Evolutionary conservation across 2,797 vertebrate species (phyloP).

Genomic region (Hirundo rustica): DNA sequence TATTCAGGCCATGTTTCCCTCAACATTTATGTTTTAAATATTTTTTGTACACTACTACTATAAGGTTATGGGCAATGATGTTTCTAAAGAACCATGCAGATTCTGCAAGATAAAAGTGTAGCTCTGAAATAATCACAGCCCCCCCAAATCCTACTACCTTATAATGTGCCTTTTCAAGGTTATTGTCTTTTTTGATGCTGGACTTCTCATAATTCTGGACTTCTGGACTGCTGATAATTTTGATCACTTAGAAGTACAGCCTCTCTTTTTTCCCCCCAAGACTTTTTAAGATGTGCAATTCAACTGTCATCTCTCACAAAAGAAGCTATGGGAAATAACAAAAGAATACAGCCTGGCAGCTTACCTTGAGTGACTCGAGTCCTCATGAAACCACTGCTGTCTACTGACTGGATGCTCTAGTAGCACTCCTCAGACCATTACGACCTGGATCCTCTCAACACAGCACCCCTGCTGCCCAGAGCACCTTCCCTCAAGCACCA

Average conservation of each 20-base stretch:
- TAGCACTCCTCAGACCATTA: not conserved
- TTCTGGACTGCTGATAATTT: not conserved
- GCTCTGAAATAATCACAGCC: not conserved
- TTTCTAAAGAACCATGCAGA: not conserved
- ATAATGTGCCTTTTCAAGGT: not conserved
- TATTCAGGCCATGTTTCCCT: not conserved
- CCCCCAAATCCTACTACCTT: not conserved
- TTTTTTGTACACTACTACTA: not conserved
- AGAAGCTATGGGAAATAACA: not conserved
- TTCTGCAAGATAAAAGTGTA: not conserved
- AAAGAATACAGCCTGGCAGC: not conserved
- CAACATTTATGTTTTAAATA: not conserved
- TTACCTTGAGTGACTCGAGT: not conserved
- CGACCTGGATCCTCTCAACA: rapidly evolving
- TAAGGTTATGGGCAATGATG: not conserved
- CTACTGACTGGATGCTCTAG: not conserved
- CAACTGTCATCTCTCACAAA: not conserved
- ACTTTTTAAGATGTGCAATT: not conserved
- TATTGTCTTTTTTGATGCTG: not conserved
- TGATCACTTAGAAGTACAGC: not conserved
- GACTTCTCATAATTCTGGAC: not conserved
- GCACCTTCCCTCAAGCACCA: not conserved
- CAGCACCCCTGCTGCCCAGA: rapidly evolving
- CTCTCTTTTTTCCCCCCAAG: not conserved
- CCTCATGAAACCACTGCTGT: not conserved